Evolutionary conservation across 2,113 vertebrate genomes (phyloP), one percentile per base, ranked within the genome.

Genomic region (Lipotes vexillifer): DNA sequence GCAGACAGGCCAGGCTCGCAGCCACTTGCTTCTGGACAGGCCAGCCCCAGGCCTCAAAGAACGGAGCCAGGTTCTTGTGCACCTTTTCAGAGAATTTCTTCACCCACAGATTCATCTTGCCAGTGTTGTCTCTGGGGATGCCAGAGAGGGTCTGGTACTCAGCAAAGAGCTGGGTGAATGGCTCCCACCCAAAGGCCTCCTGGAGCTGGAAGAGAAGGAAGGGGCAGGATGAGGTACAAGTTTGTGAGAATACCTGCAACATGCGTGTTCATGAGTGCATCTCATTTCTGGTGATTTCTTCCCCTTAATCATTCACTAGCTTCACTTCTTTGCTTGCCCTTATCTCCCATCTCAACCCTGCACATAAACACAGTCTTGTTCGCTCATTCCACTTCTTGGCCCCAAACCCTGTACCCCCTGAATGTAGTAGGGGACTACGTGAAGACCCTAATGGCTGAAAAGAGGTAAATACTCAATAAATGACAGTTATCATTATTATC

Each of bases 11-110:
- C 91, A 99, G 97, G 31, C 98, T 98, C 27, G 97, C 23, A 11
- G 98, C 98, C 49, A 98, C 97, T 25, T 88, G 88, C 1, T 78
- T 27, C 57, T 97, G 44, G 31, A 99, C 98, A 46, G 99, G 99
- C 99, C 99, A 99, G 78, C 98, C 98, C 99, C 99, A 99, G 59
- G 98, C 96, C 95, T 99, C 97, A 77, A 99, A 99, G 98, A 99
- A 99, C 8, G 97, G 97, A 29, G 33, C 65, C 87, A 99, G 97
- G 87, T 99, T 99, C 97, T 97, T 98, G 81, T 95, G 98, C 71
- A 99, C 98, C 8, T 90, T 78, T 59, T 93, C 55, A 33, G 99
- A 99, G 95, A 99, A 99, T 0, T 96, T 99, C 98, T 98, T 98
- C 33, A 98, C 97, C 80, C 98, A 99, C 23, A 99, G 96, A 81